A percentile compares a stretch with the other conserved stretches of the same genome.
These are phyloP conservation scores for Coleophora flavipennella DNA, from an alignment of 2,888 invertebrate species.

Conservation along the genomic window DNA sequence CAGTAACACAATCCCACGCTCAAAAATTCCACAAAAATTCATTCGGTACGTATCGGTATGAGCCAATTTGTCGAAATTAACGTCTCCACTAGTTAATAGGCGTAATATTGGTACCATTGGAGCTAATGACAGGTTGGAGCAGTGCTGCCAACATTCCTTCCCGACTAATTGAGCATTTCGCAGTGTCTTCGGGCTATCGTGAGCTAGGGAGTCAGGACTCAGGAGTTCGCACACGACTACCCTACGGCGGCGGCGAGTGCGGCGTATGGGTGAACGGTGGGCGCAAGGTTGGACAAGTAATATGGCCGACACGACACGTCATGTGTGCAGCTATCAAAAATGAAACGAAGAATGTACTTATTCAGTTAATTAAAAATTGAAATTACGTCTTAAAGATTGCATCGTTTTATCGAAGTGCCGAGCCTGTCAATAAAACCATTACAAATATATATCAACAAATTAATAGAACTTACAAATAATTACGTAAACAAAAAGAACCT, in stretches of 20 bases:
- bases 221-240: conserved; percentile 24
- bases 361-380: too few species aligned
- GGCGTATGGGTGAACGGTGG: too few species aligned
- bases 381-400: too few species aligned
- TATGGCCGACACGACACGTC: too few species aligned
- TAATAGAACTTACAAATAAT: too few species aligned
- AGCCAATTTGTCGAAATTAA: conserved; percentile 7
- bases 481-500: too few species aligned
- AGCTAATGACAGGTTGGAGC: conserved; percentile 13
- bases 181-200: conserved; percentile 42
- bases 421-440: too few species aligned
- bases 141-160: conserved; percentile 19
- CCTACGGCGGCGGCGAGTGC: conserved; percentile 15
- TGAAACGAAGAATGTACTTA: too few species aligned
- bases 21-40: conserved; percentile 3
- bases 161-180: conserved; percentile 33
- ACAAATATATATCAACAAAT: too few species aligned
- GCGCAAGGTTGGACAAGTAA: too few species aligned
- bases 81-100: conserved; percentile 4
- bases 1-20: conserved; percentile 4
- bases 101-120: conserved; percentile 5
- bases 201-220: conserved; percentile 30
- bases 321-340: too few species aligned
- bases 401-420: too few species aligned
- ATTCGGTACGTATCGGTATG: not conserved